These are phyloP conservation scores for Lasioglossum lativentre DNA, from an alignment of 2,888 invertebrate species.

Conservation along the genomic window DNA sequence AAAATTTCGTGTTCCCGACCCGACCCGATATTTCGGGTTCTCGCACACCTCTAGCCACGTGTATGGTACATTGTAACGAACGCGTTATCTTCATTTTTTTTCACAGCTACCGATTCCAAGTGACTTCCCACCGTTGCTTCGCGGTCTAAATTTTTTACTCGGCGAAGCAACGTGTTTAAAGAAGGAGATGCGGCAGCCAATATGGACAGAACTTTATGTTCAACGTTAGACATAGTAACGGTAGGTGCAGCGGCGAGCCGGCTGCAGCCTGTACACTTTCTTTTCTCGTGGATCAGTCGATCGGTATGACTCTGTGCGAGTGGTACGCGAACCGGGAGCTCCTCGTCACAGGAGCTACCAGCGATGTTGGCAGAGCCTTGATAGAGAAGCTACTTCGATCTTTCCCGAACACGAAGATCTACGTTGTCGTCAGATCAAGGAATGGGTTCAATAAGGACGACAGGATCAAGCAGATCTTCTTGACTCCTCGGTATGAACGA, in stretches of 20 bases:
- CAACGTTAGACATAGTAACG: background rate
- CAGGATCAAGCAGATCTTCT: slow-evolving; percentile 75
- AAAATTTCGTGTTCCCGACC: no score
- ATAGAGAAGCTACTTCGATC: slow-evolving; percentile 79
- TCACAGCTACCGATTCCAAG: background rate
- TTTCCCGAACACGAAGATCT: slow-evolving; percentile 72
- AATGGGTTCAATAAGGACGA: slow-evolving; percentile 67
- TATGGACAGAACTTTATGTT: background rate
- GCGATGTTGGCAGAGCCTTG: slow-evolving; percentile 76
- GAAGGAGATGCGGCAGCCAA: background rate
- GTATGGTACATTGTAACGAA: no score
- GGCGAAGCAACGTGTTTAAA: background rate
- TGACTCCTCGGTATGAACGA: slow-evolving; percentile 77
- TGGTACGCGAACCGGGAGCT: slow-evolving; percentile 79
- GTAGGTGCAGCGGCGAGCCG: slow-evolving; percentile 14
- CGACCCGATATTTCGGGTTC: no score
- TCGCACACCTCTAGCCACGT: no score
- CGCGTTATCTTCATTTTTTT: background rate
- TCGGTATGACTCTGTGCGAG: slow-evolving; percentile 77
- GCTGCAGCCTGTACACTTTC: slow-evolving; percentile 41
- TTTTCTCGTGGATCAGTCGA: slow-evolving; percentile 62
- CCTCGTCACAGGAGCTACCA: slow-evolving; percentile 79
- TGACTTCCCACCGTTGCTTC: no score
- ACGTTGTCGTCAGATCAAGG: slow-evolving; percentile 71
- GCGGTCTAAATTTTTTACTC: background rate